These are phyloP conservation scores for Lutra lutra DNA, from an alignment of 2,797 vertebrate genomes.

Conservation along the genomic window DNA sequence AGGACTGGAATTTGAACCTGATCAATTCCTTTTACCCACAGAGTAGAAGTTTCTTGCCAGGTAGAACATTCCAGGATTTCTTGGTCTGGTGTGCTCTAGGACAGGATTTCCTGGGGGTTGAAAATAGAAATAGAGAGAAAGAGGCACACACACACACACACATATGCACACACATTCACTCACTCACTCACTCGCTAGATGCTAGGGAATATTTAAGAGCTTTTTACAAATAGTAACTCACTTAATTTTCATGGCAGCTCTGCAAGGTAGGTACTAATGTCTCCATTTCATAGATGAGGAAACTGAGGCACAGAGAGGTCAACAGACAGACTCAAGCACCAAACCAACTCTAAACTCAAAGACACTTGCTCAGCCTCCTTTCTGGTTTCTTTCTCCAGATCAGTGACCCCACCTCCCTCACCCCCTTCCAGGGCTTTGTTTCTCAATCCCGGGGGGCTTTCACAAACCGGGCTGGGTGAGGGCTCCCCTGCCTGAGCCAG, in stretches of 20 bases:
- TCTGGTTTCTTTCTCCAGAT: neutral
- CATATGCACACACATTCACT: neutral
- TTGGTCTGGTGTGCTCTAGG: neutral
- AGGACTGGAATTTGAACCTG: conserved; percentile 26
- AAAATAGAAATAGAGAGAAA: conserved; percentile 39
- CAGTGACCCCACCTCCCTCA: neutral
- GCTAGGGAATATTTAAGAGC: neutral
- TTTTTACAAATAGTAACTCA: neutral
- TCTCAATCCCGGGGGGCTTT: neutral
- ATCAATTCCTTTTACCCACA: conserved; percentile 28
- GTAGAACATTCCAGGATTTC: conserved; percentile 44
- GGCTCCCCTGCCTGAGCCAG: neutral
- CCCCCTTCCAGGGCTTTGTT: neutral
- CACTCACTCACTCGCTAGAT: neutral
- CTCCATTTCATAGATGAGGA: conserved; percentile 43
- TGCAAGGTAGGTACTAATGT: neutral
- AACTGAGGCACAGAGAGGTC: neutral
- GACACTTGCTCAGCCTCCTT: neutral
- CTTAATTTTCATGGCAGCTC: neutral
- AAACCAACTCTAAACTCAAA: conserved; percentile 13
- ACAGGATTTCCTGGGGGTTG: conserved; percentile 35
- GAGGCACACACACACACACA: neutral
- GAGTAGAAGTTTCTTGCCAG: conserved; percentile 16
- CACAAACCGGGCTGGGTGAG: neutral
- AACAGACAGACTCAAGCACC: neutral